Evolutionary conservation across 2,113 vertebrate genomes (phyloP), one percentile per base, ranked within the genome.

Genomic region (Phodopus roborovskii): DNA sequence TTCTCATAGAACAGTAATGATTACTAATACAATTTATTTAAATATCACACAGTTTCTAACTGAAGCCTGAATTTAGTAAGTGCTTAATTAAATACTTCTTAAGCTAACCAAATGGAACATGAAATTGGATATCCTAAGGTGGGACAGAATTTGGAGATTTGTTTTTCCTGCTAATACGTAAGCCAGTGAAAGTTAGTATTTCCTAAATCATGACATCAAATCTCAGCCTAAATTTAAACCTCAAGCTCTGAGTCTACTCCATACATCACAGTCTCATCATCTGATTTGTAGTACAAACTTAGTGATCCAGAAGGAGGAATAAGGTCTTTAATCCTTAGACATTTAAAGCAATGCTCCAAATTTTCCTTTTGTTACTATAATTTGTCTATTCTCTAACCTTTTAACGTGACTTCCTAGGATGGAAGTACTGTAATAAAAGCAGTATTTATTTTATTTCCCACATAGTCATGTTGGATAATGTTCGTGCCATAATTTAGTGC

Each of bases 81-180:
- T 93, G 36, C 45, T 90, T 94, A 93, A 56, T 94, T 88, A 96
- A 95, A 83, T 78, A 86, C n/a, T 66, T 77, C 42, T 24, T 60
- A 22, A 8, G 20, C 87, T 70, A 95, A 75, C 93, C 85, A 87
- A 93, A 36, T 88, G 11, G 19, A 75, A 87, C 94, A 95, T 93
- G 60, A 95, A 45, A 48, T 75, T 50, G 56, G 28, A 13, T 74
- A 56, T 66, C 79, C 30, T 60, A 84, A 81, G 28, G 2, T 39
- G 11, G 20, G 22, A 17, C 84, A 4, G 86, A 84, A 94, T 85
- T 90, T 85, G 64, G 74, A 74, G 42, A 94, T 87, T 28, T 84
- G 84, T 92, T 83, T 64, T 87, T 39, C 20, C 60, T 91, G 64
- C 17, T 56, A 13, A 48, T 53, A 66, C 19, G 28, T 71, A 15